phyloP scores from a whole-genome alignment of 1,140 invertebrate species.

The Achatina immaculata region DNA sequence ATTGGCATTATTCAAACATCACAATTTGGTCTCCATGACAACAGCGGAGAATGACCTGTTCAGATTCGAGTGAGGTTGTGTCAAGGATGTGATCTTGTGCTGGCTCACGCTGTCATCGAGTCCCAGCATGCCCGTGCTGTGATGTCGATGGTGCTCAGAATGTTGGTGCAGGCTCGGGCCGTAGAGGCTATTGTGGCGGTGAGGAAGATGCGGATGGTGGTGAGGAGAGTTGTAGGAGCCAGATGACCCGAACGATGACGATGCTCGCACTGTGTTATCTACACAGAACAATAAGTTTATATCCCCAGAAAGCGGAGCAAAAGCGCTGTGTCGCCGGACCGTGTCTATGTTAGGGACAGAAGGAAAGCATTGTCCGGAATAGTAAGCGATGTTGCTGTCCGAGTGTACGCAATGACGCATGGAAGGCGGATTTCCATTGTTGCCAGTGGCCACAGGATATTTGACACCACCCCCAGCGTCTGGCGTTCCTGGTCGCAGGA shows the following conservation, averaged over 20 bases:
- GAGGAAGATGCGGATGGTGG: neutral
- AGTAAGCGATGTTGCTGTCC: constrained; percentile 32
- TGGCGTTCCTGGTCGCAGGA: neutral
- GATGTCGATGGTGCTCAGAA: constrained; percentile 13
- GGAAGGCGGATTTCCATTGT: constrained; percentile 1
- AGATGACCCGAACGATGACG: constrained; percentile 16
- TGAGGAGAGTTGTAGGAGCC: constrained; percentile 17
- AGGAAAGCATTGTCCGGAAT: neutral
- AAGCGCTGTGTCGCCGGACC: constrained; percentile 20
- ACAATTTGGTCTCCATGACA: constrained; percentile 40
- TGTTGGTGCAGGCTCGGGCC: constrained; percentile 1
- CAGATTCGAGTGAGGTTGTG: neutral
- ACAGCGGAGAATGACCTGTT: constrained; percentile 17
- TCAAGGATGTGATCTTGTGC: neutral
- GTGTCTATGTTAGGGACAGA: neutral
- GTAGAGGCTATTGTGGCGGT: neutral
- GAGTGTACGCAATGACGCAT: constrained; percentile 25
- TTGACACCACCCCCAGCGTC: neutral
- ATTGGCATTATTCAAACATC: neutral
- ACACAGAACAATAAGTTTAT: constrained; percentile 7
- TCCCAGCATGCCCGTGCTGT: constrained; percentile 1
- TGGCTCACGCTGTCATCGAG: neutral
- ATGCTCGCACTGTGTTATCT: neutral
- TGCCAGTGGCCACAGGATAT: neutral
- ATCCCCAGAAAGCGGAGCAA: neutral